A percentile compares a stretch with the other conserved stretches of the same genome.
Conservation (phyloP, 1,140 invertebrate species). For the Lucilia cuprina region DNA sequence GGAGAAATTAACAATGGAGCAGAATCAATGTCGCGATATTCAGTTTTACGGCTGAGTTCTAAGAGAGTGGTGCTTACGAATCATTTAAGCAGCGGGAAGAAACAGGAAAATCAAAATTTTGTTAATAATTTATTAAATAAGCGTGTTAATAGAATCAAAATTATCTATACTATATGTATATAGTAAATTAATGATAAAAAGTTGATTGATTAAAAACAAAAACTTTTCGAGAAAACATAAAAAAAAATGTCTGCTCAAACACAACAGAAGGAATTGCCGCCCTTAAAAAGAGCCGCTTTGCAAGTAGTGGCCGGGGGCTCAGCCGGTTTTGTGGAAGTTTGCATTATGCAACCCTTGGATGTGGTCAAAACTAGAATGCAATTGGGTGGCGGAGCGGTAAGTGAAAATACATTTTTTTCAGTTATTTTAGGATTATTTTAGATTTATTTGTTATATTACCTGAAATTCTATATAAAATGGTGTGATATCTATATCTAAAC, state of each 20-base stretch:
- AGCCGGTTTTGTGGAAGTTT: conserved; percentile 92
- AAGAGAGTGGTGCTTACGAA: background rate
- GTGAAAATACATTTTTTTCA: background rate
- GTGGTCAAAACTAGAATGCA: conserved; percentile 90
- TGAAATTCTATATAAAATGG: no score
- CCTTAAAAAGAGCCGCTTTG: conserved; percentile 75
- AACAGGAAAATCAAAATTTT: background rate
- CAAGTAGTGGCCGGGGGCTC: conserved; percentile 89
- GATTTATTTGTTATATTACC: no score
- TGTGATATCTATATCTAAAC: no score
- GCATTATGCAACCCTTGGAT: conserved; percentile 94
- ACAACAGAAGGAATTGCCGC: conserved; percentile 44
- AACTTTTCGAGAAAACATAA: background rate
- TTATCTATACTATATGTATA: background rate
- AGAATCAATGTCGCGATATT: conserved; percentile 2
- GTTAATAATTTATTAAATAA: no score
- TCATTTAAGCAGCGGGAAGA: background rate
- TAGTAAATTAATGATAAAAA: background rate
- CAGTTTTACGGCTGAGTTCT: conserved; percentile 3
- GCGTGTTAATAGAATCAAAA: background rate
- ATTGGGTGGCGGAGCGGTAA: conserved; percentile 59
- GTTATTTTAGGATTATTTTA: no score
- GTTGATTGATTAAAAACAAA: background rate
- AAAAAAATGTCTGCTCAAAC: background rate
- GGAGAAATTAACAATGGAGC: conserved; percentile 21